Base-by-base conservation (phyloP, 2,113 vertebrate genomes). In the Corapipo altera region DNA sequence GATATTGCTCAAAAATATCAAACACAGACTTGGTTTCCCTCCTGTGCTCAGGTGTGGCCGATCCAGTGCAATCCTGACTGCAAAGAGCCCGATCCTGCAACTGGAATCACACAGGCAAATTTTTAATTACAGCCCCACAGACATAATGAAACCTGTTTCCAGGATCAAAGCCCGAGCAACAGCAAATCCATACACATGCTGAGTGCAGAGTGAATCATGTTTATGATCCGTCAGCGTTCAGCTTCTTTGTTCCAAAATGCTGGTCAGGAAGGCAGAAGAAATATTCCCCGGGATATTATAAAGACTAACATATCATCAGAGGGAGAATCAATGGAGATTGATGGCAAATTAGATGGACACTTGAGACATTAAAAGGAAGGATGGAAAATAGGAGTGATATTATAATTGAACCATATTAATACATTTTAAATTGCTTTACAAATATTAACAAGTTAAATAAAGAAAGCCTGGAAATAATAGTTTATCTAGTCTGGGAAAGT, bases 261-360 rank as follows among this genome's bases (percentile, higher is more conserved):
- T 92, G 76, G 70, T 93, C 91, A 95, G 91, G 88, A 96, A 93
- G 58, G 86, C 80, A 86, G 91, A 72, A 92, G 92, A 88, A 92
- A 93, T 93, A 94, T 94, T 96, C 92, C 91, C 92, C 0, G 0
- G 88, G 93, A 89, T 91, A 85, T 91, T 94, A 91, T 96, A 92
- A 95, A 96, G 86, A 64, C 70, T 91, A 95, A 96, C 79, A n/a
- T 57, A 92, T 92, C 85, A 84, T 96, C 95, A 79, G 72, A 88
- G 65, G 85, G 66, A 93, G 95, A 96, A 89, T 95, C 93, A 95
- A 93, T 96, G 92, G 73, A 96, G 96, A 97, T 94, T 78, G 88
- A 96, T 96, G 88, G 93, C 86, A 93, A 96, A 95, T 96, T 93
- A 95, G 96, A 65, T 93, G 83, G 91, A 91, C 91, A 79, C 80